These are phyloP conservation scores for Seriola dumerili DNA, from an alignment of 2,113 vertebrate genomes.

Conservation along the genomic window DNA sequence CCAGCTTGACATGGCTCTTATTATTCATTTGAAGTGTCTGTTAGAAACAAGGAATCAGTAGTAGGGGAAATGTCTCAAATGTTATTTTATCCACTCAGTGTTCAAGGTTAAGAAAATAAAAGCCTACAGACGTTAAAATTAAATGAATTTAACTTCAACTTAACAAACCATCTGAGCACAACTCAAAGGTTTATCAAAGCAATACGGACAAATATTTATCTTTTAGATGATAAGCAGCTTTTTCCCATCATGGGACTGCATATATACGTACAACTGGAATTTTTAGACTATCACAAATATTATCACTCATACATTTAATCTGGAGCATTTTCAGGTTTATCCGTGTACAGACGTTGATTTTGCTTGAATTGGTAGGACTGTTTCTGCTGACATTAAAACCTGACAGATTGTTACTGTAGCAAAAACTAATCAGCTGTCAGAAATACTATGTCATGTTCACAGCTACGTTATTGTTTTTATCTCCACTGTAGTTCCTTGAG, in stretches of 20 bases:
- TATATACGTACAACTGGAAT: background rate
- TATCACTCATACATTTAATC: slow-evolving; percentile 48
- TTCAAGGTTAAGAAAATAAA: slow-evolving; percentile 3
- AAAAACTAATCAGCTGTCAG: slow-evolving; percentile 34
- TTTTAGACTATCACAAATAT: slow-evolving; percentile 11
- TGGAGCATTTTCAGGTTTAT: slow-evolving; percentile 37
- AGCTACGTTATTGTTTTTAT: slow-evolving; percentile 39
- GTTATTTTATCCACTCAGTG: background rate
- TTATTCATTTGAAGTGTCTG: too few relatives aligned
- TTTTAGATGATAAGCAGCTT: slow-evolving; percentile 4
- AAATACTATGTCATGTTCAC: slow-evolving; percentile 21
- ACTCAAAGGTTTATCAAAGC: background rate
- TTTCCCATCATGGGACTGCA: background rate
- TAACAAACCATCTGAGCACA: background rate
- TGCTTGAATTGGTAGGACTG: slow-evolving; percentile 32
- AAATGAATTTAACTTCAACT: background rate
- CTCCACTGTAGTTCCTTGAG: background rate
- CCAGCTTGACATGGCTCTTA: too few relatives aligned
- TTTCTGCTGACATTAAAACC: slow-evolving; percentile 44
- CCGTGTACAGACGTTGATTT: slow-evolving; percentile 32
- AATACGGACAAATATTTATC: background rate
- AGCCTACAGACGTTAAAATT: background rate
- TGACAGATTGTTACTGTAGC: slow-evolving; percentile 37
- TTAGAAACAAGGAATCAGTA: background rate
- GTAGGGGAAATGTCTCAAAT: background rate